A percentile compares a stretch with the other conserved stretches of the same genome.
Evolutionary conservation across 2,888 invertebrate genomes (phyloP).

Genomic region (Actias luna): DNA sequence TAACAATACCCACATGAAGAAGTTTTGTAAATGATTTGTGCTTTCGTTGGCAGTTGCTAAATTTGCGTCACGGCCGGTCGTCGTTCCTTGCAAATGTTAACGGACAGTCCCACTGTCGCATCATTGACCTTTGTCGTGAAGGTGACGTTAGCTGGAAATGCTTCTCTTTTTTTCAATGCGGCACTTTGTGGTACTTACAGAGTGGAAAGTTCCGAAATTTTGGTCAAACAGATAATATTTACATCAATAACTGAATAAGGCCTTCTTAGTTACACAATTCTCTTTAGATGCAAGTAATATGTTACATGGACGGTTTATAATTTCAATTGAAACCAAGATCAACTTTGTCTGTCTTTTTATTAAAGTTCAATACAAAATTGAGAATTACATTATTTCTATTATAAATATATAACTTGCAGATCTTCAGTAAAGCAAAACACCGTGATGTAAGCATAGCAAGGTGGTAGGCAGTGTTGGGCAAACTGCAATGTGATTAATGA

Average conservation of each 20-base stretch:
- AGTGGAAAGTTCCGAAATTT: conserved; percentile 1
- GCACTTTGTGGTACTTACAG: neutral
- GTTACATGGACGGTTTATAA: neutral
- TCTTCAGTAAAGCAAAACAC: too few relatives aligned
- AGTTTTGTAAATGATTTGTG: conserved; percentile 38
- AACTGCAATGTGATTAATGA: too few relatives aligned
- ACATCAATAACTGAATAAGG: neutral
- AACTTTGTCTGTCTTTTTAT: neutral
- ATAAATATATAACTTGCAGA: too few relatives aligned
- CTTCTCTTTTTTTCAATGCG: conserved; percentile 1
- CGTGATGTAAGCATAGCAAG: too few relatives aligned
- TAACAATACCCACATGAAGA: conserved; percentile 38
- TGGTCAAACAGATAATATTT: neutral
- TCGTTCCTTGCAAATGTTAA: conserved; percentile 57
- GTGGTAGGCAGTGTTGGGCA: too few relatives aligned
- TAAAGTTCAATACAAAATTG: too few relatives aligned
- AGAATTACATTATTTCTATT: too few relatives aligned
- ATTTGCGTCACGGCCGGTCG: conserved; percentile 64
- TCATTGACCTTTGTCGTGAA: conserved; percentile 42
- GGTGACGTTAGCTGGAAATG: neutral
- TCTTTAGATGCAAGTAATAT: neutral
- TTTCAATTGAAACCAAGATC: neutral
- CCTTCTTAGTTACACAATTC: neutral
- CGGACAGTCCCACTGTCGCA: conserved; percentile 48
- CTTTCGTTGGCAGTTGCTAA: conserved; percentile 47